Percentiles rank a stretch among this genome's conserved stretches.
Evolutionary conservation across 2,888 invertebrate genomes (phyloP).

Genomic region (Tenthredo mesomela): DNA sequence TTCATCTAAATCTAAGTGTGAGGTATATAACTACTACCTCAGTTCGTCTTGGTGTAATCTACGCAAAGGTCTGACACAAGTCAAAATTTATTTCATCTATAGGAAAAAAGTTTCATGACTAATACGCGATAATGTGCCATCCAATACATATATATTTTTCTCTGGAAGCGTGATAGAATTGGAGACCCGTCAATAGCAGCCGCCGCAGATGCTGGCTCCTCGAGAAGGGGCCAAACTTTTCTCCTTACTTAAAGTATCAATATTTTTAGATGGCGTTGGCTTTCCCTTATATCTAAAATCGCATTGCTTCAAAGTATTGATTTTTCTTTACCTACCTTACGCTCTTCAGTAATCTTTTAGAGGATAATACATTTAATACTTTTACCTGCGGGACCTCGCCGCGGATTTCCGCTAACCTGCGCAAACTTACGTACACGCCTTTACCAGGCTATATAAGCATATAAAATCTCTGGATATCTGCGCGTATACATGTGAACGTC

Average conservation of each 20-base stretch:
- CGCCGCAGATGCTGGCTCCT: constrained; percentile 65
- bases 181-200: constrained; percentile 72
- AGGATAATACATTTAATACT: neutral
- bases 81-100: constrained; percentile 64
- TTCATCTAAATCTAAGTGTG: neutral
- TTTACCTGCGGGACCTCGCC: neutral
- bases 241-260: constrained; percentile 75
- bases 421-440: too few species aligned
- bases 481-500: neutral
- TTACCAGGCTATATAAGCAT: too few species aligned
- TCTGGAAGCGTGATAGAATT: constrained; percentile 66
- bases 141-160: constrained; percentile 68
- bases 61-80: constrained; percentile 64
- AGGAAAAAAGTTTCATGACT: constrained; percentile 70
- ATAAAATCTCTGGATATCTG: too few species aligned
- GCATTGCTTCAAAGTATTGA: constrained; percentile 47
- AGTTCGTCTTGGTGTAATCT: constrained; percentile 59
- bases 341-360: constrained; percentile 27
- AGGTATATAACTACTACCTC: neutral
- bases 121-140: constrained; percentile 72
- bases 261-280: constrained; percentile 71
- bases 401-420: neutral
- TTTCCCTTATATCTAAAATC: constrained; percentile 58
- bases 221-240: constrained; percentile 66
- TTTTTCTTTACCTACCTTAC: constrained; percentile 31